A percentile compares a stretch with the other conserved stretches of the same genome.
These are phyloP conservation scores for Hyperoplus lanceolatus DNA, from an alignment of 2,797 vertebrate genomes.

Conservation along the genomic window DNA sequence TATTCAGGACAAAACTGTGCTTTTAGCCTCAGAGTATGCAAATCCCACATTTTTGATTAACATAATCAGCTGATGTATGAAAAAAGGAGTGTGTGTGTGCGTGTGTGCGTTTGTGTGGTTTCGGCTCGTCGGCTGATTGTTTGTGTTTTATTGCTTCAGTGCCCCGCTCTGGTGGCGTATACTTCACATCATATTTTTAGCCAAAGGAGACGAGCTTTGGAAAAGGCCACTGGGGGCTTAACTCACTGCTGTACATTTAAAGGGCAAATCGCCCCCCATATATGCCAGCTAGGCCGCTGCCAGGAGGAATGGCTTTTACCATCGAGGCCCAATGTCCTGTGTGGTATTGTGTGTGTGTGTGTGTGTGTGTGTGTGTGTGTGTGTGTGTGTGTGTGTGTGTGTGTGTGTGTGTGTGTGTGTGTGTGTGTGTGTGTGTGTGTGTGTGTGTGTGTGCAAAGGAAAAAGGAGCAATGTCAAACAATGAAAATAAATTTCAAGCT, in stretches of 20 bases:
- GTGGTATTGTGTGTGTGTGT: not conserved
- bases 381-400: not conserved
- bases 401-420: conserved; percentile 7
- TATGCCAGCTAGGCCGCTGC: conserved; percentile 69
- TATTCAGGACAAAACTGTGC: conserved; percentile 82
- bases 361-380: conserved; percentile 2
- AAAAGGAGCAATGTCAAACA: not conserved
- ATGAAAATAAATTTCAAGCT: conserved; percentile 13
- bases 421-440: conserved; percentile 4
- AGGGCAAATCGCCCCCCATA: conserved; percentile 81
- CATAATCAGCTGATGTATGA: conserved; percentile 82
- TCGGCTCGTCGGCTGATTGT: conserved; percentile 58
- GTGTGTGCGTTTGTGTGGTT: conserved; percentile 3
- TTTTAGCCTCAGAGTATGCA: conserved; percentile 83
- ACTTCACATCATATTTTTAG: conserved; percentile 78
- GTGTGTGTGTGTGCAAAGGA: conserved; percentile 10
- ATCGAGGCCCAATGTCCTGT: conserved; percentile 22
- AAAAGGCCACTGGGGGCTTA: conserved; percentile 79
- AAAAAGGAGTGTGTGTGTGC: conserved; percentile 28
- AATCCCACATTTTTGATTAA: conserved; percentile 81
- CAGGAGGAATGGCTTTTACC: conserved; percentile 66
- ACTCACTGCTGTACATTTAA: conserved; percentile 80
- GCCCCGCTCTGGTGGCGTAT: conserved; percentile 59
- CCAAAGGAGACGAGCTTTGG: conserved; percentile 62
- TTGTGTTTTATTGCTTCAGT: conserved; percentile 70